Conservation (phyloP, 1,140 invertebrate species). For the Cyphomyrmex costatus region DNA sequence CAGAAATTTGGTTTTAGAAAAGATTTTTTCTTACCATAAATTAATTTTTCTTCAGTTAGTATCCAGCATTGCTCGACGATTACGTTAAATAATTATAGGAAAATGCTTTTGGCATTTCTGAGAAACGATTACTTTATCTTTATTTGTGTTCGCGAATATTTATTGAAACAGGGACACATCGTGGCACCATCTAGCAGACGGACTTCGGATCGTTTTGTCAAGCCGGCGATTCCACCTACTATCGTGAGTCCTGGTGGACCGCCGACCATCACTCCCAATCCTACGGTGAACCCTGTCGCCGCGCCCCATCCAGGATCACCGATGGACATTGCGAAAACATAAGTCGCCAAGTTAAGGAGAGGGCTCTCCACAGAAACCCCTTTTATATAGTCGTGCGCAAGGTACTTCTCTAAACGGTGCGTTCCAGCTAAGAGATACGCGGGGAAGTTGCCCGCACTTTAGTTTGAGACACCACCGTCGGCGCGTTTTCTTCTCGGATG, state of each 20-base stretch:
- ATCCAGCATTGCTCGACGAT: constrained; percentile 9
- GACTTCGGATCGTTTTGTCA: constrained; percentile 92
- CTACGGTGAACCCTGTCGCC: constrained; percentile 71
- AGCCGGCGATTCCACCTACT: constrained; percentile 90
- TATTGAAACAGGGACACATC: constrained; percentile 79
- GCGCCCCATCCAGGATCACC: constrained; percentile 78
- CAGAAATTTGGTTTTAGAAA: too few relatives aligned
- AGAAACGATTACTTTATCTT: constrained; percentile 45
- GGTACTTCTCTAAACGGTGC: constrained; percentile 76
- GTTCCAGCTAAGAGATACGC: constrained; percentile 31
- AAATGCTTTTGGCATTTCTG: not conserved
- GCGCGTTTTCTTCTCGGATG: constrained; percentile 37
- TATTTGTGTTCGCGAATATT: constrained; percentile 64
- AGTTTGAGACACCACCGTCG: not conserved
- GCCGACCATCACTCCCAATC: constrained; percentile 71
- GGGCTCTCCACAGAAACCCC: constrained; percentile 54
- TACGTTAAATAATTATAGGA: not conserved
- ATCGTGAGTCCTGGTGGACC: constrained; percentile 83
- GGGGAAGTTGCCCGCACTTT: not conserved
- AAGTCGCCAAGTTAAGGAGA: constrained; percentile 69
- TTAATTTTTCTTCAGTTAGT: constrained; percentile 9
- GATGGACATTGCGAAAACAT: constrained; percentile 86
- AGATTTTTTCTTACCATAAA: not conserved
- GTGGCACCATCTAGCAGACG: constrained; percentile 88
- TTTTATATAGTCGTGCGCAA: constrained; percentile 76